phyloP scores from a whole-genome alignment of 2,888 invertebrate genomes.

The Agrilus cyanescens region DNA sequence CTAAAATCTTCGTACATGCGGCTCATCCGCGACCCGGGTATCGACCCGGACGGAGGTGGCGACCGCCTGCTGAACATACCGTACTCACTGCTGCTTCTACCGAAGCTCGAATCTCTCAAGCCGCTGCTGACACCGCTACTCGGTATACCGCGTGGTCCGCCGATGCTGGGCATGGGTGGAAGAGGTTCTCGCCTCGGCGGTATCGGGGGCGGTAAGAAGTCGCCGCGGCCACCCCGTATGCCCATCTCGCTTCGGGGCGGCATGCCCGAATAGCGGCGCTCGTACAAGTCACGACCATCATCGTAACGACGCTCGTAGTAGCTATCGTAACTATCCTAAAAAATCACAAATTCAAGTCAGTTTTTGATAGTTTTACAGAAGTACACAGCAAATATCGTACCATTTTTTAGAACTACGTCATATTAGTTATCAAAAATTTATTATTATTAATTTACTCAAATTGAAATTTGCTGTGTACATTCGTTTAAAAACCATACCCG shows the following conservation, averaged over 20 bases:
- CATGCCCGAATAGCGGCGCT: conserved; percentile 59
- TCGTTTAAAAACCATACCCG: too few species aligned
- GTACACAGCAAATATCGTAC: too few species aligned
- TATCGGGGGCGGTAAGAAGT: conserved; percentile 62
- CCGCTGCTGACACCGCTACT: conserved; percentile 49
- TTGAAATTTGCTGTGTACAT: too few species aligned
- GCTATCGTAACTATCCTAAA: conserved; percentile 58
- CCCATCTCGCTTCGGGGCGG: conserved; percentile 38
- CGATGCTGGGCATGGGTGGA: conserved; percentile 53
- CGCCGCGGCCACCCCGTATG: conserved; percentile 42
- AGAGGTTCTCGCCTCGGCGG: conserved; percentile 60
- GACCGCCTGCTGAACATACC: conserved; percentile 75
- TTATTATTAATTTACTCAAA: too few species aligned
- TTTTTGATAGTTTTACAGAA: background rate
- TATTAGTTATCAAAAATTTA: too few species aligned
- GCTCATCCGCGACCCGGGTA: conserved; percentile 33
- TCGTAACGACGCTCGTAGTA: conserved; percentile 77
- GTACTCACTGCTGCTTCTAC: conserved; percentile 51
- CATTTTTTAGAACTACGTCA: too few species aligned
- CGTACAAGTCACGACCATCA: conserved; percentile 67
- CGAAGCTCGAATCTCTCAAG: conserved; percentile 50
- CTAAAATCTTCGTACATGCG: conserved; percentile 82
- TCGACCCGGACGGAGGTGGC: conserved; percentile 43
- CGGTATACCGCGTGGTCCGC: conserved; percentile 41
- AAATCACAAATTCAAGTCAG: background rate